Percentiles rank a stretch among this genome's conserved stretches.
These are phyloP conservation scores for Tonatia bakeri DNA, from an alignment of 2,113 vertebrate genomes.

Conservation along the genomic window DNA sequence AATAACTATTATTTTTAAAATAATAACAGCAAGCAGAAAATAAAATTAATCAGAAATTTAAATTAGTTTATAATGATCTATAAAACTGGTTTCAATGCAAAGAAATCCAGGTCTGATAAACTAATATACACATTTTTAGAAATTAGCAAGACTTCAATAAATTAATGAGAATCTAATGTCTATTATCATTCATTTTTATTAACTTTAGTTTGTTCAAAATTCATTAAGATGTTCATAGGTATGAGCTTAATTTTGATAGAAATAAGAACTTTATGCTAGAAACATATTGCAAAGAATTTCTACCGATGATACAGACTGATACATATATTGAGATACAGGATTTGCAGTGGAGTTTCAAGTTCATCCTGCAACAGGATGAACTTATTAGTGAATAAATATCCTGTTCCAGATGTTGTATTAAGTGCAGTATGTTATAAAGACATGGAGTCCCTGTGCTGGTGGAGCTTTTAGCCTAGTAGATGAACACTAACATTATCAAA, in stretches of 20 bases:
- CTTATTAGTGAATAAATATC: neutral
- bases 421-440: neutral
- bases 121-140: neutral
- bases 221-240: neutral
- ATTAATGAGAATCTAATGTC: conserved; percentile 33
- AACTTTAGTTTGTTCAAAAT: neutral
- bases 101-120: conserved; percentile 25
- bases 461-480: neutral
- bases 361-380: neutral
- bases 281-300: neutral
- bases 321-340: neutral
- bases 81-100: neutral
- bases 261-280: neutral
- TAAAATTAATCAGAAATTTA: conserved; percentile 38
- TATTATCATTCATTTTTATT: conserved; percentile 48
- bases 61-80: conserved; percentile 49
- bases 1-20: conserved; percentile 34
- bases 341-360: neutral
- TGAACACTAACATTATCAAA: neutral
- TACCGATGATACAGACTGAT: neutral
- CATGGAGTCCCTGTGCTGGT: neutral
- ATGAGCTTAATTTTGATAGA: neutral
- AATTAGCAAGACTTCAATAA: conserved; percentile 34
- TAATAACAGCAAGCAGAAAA: conserved; percentile 42
- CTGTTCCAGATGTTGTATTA: neutral